Base-by-base conservation (phyloP, 2,113 vertebrate species). In the Microcebus ravelobensis region DNA sequence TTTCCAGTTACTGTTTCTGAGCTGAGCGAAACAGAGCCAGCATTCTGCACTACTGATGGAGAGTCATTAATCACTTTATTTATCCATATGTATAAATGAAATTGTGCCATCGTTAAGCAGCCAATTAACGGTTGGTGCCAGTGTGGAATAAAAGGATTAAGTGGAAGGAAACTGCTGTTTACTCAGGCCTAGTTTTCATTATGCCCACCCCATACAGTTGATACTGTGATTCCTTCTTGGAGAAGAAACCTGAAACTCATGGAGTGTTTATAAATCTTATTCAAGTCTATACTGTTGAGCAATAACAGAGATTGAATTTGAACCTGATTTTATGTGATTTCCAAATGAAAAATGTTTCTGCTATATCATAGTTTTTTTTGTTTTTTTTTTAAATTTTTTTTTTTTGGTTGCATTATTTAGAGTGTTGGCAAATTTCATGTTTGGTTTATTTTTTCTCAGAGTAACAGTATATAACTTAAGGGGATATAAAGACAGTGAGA, bases 41-140 rank as follows among this genome's bases (percentile, higher is more conserved):
- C 85, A 59, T 50, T 92, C 73, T 48, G 48, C 50, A 27, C 48
- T 36, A 9, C 14, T 70, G 67, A 73, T 52, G 36, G 36, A 76
- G 34, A 90, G 39, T 95, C 86, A 95, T 95, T 90, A 80, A 96
- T 96, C 90, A 83, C 29, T 84, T 83, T 77, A 67, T 73, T 85
- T 82, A 76, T 84, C 67, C 70, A 63, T 76, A 59, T 93, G 39
- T 83, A 42, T 82, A 89, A 86, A 77, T 91, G 89, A 94, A 91
- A 88, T 29, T 34, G 4, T 86, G 74, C 63, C 86, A 48, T 76
- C 70, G 27, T 63, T 61, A 61, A 59, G 13, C 86, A 86, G 77
- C 80, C 94, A 81, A 10, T 48, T 39, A 74, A 42, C 83, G 94
- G 50, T 67, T 87, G 57, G 36, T 81, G 18, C 48, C 14, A 36